These are phyloP conservation scores for Prorops nasuta DNA, from an alignment of 1,140 invertebrate species.

Conservation along the genomic window DNA sequence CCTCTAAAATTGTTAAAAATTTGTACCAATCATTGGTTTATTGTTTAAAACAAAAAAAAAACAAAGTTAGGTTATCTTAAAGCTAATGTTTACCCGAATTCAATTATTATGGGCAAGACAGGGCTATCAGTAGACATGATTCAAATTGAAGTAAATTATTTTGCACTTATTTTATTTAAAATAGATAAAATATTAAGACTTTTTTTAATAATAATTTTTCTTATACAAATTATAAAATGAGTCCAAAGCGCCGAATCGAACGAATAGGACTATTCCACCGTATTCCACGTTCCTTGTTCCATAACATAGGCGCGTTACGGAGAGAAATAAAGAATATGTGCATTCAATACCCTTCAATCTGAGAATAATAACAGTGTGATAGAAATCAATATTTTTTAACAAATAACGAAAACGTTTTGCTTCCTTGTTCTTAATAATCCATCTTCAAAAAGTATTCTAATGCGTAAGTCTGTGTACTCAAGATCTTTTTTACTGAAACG, in stretches of 20 bases:
- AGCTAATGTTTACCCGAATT: conserved; percentile 37
- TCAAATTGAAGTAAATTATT: not conserved
- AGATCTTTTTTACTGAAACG: too few relatives aligned
- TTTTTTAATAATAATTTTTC: not conserved
- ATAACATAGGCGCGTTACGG: not conserved
- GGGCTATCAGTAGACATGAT: conserved; percentile 14
- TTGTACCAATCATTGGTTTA: not conserved
- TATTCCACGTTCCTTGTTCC: not conserved
- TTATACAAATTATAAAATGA: not conserved
- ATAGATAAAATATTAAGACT: not conserved
- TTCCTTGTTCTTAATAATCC: too few relatives aligned
- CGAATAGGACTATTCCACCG: too few relatives aligned
- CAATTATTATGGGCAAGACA: conserved; percentile 29
- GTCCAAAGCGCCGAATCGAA: too few relatives aligned
- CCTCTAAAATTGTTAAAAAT: conserved; percentile 63
- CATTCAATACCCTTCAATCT: not conserved
- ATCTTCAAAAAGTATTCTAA: too few relatives aligned
- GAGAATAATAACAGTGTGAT: not conserved
- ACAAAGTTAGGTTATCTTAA: not conserved
- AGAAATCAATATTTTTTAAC: not conserved
- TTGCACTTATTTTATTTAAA: not conserved
- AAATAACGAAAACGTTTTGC: too few relatives aligned
- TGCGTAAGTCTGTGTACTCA: too few relatives aligned
- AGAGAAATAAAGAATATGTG: not conserved
- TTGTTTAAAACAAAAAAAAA: not conserved